Evolutionary conservation across 2,888 invertebrate genomes (phyloP), one percentile per base, ranked within the genome.

Genomic region (Temnothorax ravouxi): DNA sequence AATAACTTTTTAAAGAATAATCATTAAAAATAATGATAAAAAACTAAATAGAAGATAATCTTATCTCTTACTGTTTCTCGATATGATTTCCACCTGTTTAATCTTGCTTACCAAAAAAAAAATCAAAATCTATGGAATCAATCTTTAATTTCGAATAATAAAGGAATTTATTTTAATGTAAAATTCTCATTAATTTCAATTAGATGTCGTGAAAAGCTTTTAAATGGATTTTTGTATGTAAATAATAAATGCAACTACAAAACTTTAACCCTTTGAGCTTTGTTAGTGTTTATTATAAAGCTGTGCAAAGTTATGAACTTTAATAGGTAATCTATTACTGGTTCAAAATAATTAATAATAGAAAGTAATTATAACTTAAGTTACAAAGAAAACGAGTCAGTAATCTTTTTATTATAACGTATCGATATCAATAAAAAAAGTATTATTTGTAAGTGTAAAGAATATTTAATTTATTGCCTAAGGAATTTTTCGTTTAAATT

Each of bases 211-310:
- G 2, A 54, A 18, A 54, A 21, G 5, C 8, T 15, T 25, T 41
- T 9, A 8, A 18, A 8, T 25, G 3, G 0, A 21, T 64, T 41
- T 41, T 15, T 21, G 1, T 41, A 64, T 21, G 13, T 25, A 66
- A 67, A 34, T 34, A 34, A 34, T 25, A 50, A 50, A 69, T 15
- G 13, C 5, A n/a, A n/a, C 6, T 3, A 29, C 3, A 0, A 29
- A 29, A 29, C 0, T 29, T 0, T 25, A 25, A 25, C 25, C 25
- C 25, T 25, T 25, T 25, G 25, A 25, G 25, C 25, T 15, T 34
- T 34, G 8, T 67, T 34, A 69, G 5, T 21, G 11, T 50, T 67
- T 47, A 50, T 69, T n/a, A 69, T 15, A 47, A 64, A 67, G 11
- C 9, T 25, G 13, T 67, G 18, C 18, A 69, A 50, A 69, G 9